Base-by-base conservation (phyloP, 92 coral and sea anemone species). In the Actinernus sp. region DNA sequence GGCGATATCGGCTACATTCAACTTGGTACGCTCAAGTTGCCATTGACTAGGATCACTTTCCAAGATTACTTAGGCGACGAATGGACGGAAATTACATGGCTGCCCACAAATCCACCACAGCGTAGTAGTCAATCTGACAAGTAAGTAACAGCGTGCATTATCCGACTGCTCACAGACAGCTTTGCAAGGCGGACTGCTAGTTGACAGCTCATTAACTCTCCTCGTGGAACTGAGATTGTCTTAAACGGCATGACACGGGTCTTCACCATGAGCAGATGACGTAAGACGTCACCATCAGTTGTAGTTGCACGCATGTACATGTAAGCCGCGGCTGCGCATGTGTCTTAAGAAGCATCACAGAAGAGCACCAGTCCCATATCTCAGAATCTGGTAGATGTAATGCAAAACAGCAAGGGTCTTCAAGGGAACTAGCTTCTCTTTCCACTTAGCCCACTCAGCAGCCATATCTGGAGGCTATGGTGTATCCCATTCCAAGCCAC, bases 381-480 rank as follows among this genome's bases (percentile, higher is more conserved):
- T 3, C 63, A 48, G 39, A 14, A 17, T 33, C 38, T 59, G 59
- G 47, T 57, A 59, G 45, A 68, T 39, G 19, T 25, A 70, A 2
- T 52, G 55, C 27, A 69, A 69, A 44, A 71, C 79, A 31, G 57
- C 1, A 32, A 71, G 58, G 26, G 70, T 14, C 47, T 46, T 73
- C 49, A 73, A 58, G 58, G 61, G 49, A 31, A 48, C 47, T 26
- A 73, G 50, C 53, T 73, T 61, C 2, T 24, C 27, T 43, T 50
- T 71, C 81, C 61, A 49, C 23, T 73, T 62, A n/a, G n/a, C 11
- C 73, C 72, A 73, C 55, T 73, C 81, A 23, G 58, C 68, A 65
- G 58, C 12, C 32, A 26, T 11, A 71, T 21, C n/a, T n/a, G n/a
- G n/a, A n/a, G n/a, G n/a, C n/a, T n/a, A n/a, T n/a, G n/a, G n/a